These are phyloP conservation scores for Morpho helenor DNA, from an alignment of 2,888 invertebrate genomes.

Conservation along the genomic window DNA sequence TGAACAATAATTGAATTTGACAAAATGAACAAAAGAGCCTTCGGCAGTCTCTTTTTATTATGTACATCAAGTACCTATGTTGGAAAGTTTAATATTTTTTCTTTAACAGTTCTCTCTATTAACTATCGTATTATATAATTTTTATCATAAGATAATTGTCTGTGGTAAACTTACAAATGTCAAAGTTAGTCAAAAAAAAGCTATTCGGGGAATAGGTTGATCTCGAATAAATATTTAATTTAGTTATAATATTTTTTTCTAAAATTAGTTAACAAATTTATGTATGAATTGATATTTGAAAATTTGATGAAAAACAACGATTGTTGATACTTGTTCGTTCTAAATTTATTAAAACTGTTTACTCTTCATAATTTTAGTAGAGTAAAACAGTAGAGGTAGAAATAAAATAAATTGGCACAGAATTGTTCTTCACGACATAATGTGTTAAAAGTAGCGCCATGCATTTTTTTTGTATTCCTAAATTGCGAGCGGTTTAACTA, in stretches of 20 bases:
- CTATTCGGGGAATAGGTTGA: slow-evolving; percentile 4
- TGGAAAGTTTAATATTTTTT: no score
- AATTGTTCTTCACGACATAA: slow-evolving; percentile 9
- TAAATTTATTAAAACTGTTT: background rate
- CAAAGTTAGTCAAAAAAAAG: background rate
- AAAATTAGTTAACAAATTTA: background rate
- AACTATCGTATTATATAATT: no score
- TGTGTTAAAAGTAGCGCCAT: slow-evolving; percentile 19
- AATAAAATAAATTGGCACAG: slow-evolving; percentile 26
- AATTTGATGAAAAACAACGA: background rate
- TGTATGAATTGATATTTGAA: background rate
- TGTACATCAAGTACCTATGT: no score
- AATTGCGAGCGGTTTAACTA: slow-evolving; percentile 1
- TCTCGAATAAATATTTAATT: slow-evolving; percentile 4
- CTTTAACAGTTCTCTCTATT: no score
- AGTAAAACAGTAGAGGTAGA: slow-evolving; percentile 15
- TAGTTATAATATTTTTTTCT: slow-evolving; percentile 2
- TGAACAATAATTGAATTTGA: no score
- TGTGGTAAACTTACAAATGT: background rate
- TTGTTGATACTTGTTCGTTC: background rate
- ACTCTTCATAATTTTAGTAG: background rate
- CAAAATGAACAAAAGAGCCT: no score
- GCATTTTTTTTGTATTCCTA: slow-evolving; percentile 15
- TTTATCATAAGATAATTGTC: no score
- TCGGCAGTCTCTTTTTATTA: no score